Base-by-base conservation (phyloP, 2,113 vertebrate genomes). In the Ceyx cyanopectus region DNA sequence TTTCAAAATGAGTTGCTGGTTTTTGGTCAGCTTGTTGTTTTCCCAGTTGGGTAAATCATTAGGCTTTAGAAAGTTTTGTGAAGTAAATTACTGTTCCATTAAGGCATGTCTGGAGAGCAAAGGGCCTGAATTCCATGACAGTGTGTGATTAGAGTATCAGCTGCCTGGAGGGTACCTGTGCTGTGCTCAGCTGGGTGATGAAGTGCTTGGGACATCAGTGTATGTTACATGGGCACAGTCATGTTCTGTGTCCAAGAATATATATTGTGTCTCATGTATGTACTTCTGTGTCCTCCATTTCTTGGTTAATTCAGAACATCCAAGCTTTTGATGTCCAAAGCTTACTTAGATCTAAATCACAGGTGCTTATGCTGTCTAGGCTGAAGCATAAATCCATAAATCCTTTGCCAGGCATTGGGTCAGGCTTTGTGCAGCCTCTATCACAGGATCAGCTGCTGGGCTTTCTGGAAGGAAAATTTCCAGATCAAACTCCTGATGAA, bases 191-290 rank as follows among this genome's bases (percentile, higher is more conserved):
- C 5, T 37, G n/a, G 27, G 37, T 2, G 2, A 67, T 30, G 23
- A 62, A 78, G 50, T 46, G 30, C 24, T 46, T 57, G 50, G 30
- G 62, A 41, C 5, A 1, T 3, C 20, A 40, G 13, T 67, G 60
- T 67, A 8, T 48, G 12, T 51, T 37, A 5, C 8, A 18, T 2
- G 24, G 19, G 5, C 17, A 54, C 43, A 53, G 29, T 65, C 14
- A 22, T 19, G 13, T 41, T 53, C 48, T 46, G 0, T 53, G n/a
- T 34, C 16, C 56, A 27, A 66, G 16, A 30, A n/a, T 21, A 20
- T 3, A 0, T 23, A 12, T 4, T 9, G 7, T 48, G 15, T 67
- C 23, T 51, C 0, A 0, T n/a, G 40, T 24, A 17, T 9, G 6
- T n/a, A 37, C 0, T 34, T 4, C 17, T 37, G 61, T 41, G n/a